Percentiles rank a stretch among this genome's conserved stretches.
These are phyloP conservation scores for Apis dorsata DNA, from an alignment of 1,140 invertebrate species.

Conservation along the genomic window DNA sequence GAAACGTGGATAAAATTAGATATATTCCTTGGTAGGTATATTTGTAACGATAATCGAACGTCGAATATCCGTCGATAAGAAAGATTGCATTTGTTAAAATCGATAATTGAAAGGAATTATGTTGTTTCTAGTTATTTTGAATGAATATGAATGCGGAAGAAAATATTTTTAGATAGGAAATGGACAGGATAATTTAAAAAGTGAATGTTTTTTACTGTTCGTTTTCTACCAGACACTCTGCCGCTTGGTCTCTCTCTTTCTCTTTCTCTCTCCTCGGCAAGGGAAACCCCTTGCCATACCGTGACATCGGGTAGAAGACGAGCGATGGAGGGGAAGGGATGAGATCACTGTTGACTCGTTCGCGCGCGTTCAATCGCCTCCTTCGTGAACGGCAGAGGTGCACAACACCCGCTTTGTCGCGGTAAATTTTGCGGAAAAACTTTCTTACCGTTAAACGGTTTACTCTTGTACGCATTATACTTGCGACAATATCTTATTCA, in stretches of 20 bases:
- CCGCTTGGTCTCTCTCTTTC: background rate
- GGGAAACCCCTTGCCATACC: conserved; percentile 19
- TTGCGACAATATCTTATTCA: background rate
- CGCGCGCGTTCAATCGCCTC: conserved; percentile 60
- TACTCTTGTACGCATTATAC: background rate
- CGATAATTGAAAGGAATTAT: background rate
- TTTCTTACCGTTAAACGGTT: background rate
- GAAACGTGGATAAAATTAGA: background rate
- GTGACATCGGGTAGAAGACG: conserved; percentile 48
- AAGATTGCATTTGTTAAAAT: background rate
- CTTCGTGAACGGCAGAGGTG: conserved; percentile 51
- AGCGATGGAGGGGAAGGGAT: conserved; percentile 38
- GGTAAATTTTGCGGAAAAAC: conserved; percentile 28
- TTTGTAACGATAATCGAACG: background rate
- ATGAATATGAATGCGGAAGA: background rate
- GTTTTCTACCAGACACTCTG: conserved; percentile 24
- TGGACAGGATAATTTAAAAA: conserved; percentile 22
- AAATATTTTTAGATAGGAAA: background rate
- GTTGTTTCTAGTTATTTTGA: background rate
- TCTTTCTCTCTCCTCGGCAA: background rate
- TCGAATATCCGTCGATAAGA: background rate
- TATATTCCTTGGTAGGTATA: background rate
- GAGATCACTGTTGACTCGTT: conserved; percentile 64
- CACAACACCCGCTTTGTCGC: conserved; percentile 36
- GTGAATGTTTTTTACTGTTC: background rate